Evolutionary conservation across 2,113 vertebrate genomes (phyloP), one percentile per base, ranked within the genome.

Genomic region (Syrrhaptes paradoxus): DNA sequence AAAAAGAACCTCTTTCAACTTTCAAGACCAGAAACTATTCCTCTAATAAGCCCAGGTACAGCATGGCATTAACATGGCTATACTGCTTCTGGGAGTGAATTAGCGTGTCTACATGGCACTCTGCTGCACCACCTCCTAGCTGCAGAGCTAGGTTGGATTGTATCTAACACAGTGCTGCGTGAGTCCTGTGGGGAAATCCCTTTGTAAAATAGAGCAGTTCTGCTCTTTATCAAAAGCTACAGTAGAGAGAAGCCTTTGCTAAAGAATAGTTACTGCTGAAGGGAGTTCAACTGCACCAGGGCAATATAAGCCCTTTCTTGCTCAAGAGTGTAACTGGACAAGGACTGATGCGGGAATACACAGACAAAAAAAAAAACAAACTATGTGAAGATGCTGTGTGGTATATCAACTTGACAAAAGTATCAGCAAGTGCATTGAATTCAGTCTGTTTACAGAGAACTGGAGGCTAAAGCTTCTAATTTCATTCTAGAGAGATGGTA

Each of bases 81-180:
- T 43, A 18, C n/a, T 85, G 74, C 31, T 95, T 66, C 72, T 92
- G 67, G 88, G 46, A 90, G n/a, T 31, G 86, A 87, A 85, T 58
- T 46, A 87, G 5, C 16, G 34, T 73, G 31, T 85, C 32, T 82
- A 1, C 0, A 0, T 45, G 49, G 63, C 4, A 17, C 7, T 51
- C 52, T 71, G 32, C 38, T 96, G 54, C 25, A 54, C 41, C 78
- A 72, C 15, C n/a, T 91, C 32, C 20, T 45, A 75, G 62, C 49
- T 54, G 66, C 45, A 51, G 77, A 85, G 24, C 19, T 58, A 25
- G 28, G 36, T 6, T 85, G 76, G 16, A 22, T 38, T 38, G 11
- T 77, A n/a, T 38, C 32, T 49, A 24, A 46, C 11, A 28, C 2
- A 7, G 11, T 8, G 34, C 26, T 52, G 8, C 13, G 3, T 15